Percentiles rank a stretch among this genome's conserved stretches.
Evolutionary conservation across 2,888 invertebrate species (phyloP).

Genomic region (Orgyia antiqua): DNA sequence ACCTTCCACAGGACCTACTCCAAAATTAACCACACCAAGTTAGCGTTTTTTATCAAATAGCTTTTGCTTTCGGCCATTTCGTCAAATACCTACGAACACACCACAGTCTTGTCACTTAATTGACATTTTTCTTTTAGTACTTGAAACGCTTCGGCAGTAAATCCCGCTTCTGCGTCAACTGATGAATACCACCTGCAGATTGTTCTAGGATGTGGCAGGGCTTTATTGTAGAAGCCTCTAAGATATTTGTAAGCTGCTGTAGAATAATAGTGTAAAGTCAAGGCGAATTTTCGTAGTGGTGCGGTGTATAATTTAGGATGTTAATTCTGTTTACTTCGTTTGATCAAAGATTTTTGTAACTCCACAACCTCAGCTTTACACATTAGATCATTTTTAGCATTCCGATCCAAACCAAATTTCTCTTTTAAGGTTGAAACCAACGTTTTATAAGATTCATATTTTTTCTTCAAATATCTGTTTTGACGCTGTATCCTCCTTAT

Average conservation of each 20-base stretch:
- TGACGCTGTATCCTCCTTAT: conserved; percentile 13
- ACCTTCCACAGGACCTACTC: not conserved
- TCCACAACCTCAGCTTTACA: conserved; percentile 2
- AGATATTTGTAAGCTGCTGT: conserved; percentile 11
- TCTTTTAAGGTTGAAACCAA: not conserved
- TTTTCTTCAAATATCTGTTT: conserved; percentile 14
- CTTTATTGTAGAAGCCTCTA: conserved; percentile 8
- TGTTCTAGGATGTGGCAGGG: conserved; percentile 10
- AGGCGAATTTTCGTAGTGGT: not conserved
- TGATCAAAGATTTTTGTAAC: not conserved
- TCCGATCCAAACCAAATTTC: conserved; percentile 7
- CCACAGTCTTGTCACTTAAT: conserved; percentile 1
- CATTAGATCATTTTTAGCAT: conserved; percentile 4
- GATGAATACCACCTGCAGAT: conserved; percentile 9
- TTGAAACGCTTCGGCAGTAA: conserved; percentile 9
- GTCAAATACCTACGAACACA: conserved; percentile 14
- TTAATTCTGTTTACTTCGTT: conserved; percentile 1
- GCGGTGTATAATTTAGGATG: not conserved
- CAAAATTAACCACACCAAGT: not conserved
- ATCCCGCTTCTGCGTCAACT: conserved; percentile 10
- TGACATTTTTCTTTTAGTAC: conserved; percentile 3
- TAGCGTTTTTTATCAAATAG: too few relatives aligned
- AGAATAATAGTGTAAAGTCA: conserved; percentile 14
- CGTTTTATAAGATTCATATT: conserved; percentile 6
- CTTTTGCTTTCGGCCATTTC: conserved; percentile 16